Base-by-base conservation (phyloP, 2,797 vertebrate genomes). In the Lutjanus campechanus region DNA sequence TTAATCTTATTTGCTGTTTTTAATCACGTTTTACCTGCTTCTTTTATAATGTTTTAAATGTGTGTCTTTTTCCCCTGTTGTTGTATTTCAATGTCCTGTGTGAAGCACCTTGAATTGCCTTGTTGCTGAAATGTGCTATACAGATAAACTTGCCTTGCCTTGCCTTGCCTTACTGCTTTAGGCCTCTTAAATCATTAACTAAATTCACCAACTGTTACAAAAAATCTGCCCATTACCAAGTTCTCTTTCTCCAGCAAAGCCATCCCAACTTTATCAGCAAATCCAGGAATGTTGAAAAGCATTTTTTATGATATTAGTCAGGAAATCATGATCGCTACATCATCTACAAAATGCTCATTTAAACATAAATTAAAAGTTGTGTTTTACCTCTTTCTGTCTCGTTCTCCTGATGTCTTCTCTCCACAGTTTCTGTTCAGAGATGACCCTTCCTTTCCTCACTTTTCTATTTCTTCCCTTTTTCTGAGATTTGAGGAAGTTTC, bases 401-500 rank as follows among this genome's bases (percentile, higher is more conserved):
- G 2, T n/a, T 49, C 36, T 25, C 22, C 20, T 20, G 17, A 22
- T 47, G 5, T 61, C 50, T 25, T 22, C 41, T 49, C 69, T 56
- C 17, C 3, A 9, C 29, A 5, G 51, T 16, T 64, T 65, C 59
- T 53, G 8, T n/a, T 55, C 13, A 16, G 17, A 55, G 22, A 11
- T 25, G 15, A 36, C n/a, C 9, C 22, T 54, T 59, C 54, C 7
- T 69, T 29, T 49, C 25, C 7, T 49, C 43, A 40, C 56, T 61
- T 79, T 44, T 50, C 41, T 20, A 1, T 46, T 25, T 43, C 9
- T 71, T 47, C 22, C 20, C 19, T 63, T 0, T 62, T 69, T 77
- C 0, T 67, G 58, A 49, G 10, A 15, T 62, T 73, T 77, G 19
- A 64, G 69, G 80, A 77, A 47, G 64, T 77, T 70, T 71, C 67